These are phyloP conservation scores for Balearica regulorum DNA, from an alignment of 2,797 vertebrate species.

Conservation along the genomic window DNA sequence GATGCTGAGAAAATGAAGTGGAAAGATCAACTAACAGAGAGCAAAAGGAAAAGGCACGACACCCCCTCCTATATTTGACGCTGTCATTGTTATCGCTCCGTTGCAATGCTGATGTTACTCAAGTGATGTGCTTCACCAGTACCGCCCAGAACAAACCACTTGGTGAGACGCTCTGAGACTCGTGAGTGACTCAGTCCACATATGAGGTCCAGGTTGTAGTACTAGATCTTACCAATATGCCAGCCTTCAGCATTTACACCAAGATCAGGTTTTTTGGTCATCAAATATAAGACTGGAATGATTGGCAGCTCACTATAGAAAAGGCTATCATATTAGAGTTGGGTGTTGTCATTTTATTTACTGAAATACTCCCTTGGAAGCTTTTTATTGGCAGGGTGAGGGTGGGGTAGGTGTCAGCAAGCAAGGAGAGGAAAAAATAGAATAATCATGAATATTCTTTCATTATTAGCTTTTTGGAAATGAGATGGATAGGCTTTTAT, in stretches of 20 bases:
- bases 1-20: background rate
- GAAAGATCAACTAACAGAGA: background rate
- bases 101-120: background rate
- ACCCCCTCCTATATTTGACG: background rate
- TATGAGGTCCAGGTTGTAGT: rapidly evolving
- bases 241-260: background rate
- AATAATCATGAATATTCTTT: background rate
- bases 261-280: background rate
- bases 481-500: no score
- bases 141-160: background rate
- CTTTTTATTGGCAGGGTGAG: background rate
- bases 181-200: background rate
- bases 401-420: background rate
- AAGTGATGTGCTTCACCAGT: background rate
- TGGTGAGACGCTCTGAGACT: background rate
- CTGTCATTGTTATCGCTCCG: background rate
- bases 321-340: background rate
- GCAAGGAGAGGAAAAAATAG: background rate
- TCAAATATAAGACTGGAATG: background rate
- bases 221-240: background rate
- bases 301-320: background rate
- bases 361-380: background rate
- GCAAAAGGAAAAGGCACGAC: background rate
- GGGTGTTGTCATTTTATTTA: background rate
- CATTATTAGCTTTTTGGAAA: background rate